A percentile compares a stretch with the other conserved stretches of the same genome.
Conservation (phyloP, 2,888 invertebrate genomes). For the Drosophila kanekoi region DNA sequence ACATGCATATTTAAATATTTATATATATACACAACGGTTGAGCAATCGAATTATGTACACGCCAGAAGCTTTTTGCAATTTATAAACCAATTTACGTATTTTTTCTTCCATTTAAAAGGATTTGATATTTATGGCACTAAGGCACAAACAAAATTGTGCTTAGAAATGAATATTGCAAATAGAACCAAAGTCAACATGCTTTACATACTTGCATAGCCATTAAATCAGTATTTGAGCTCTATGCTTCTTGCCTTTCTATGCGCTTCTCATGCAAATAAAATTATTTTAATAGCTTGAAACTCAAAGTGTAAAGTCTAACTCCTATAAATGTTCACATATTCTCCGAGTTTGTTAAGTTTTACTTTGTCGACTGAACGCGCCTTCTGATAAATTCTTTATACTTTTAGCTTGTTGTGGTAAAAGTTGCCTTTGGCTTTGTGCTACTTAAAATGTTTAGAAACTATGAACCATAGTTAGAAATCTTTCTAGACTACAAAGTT, state of each 20-base stretch:
- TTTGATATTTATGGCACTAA: conserved; percentile 11
- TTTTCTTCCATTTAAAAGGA: not conserved
- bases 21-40: conserved; percentile 1
- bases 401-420: no score
- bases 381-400: no score
- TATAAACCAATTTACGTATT: conserved; percentile 34
- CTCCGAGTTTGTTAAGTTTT: no score
- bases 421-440: no score
- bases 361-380: no score
- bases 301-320: no score
- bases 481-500: no score
- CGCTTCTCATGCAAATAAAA: not conserved
- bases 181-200: not conserved
- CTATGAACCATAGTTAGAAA: no score
- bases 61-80: conserved; percentile 42
- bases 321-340: no score
- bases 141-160: not conserved
- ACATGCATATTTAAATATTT: not conserved
- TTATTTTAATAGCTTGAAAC: no score
- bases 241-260: not conserved
- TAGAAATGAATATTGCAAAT: conserved; percentile 4
- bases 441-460: not conserved
- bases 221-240: no score
- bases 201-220: no score
- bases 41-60: conserved; percentile 58